phyloP scores from a whole-genome alignment of 2,888 invertebrate genomes.

The Drosophila austrosaltans region DNA sequence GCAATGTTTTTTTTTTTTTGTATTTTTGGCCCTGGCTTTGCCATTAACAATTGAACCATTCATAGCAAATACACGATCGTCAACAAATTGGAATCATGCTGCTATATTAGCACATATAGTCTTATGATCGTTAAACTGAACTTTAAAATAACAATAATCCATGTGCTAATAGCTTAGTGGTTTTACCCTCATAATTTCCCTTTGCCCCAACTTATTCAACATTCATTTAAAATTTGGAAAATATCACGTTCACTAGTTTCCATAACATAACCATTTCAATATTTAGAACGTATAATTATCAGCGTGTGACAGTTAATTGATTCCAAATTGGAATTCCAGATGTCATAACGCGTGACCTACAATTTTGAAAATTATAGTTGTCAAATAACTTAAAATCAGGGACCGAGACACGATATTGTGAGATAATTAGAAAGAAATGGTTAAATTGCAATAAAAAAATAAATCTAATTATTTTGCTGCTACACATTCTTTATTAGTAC shows the following conservation, averaged over 20 bases:
- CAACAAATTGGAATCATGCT: slow-evolving; percentile 6
- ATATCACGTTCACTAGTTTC: neutral
- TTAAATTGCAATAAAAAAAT: too few relatives aligned
- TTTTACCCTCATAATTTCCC: neutral
- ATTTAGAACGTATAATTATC: too few relatives aligned
- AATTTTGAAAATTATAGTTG: too few relatives aligned
- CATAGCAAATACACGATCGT: slow-evolving; percentile 7
- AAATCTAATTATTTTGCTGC: too few relatives aligned
- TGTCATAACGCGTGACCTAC: too few relatives aligned
- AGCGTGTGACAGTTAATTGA: too few relatives aligned
- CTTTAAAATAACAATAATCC: neutral
- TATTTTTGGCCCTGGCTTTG: slow-evolving; percentile 1
- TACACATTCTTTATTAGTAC: too few relatives aligned
- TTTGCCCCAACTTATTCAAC: neutral
- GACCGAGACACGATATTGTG: too few relatives aligned
- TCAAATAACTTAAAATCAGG: too few relatives aligned
- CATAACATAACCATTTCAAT: too few relatives aligned
- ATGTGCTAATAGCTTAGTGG: neutral
- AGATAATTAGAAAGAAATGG: too few relatives aligned
- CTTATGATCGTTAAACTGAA: slow-evolving; percentile 7
- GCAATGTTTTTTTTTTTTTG: neutral
- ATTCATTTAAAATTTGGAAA: neutral
- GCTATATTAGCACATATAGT: slow-evolving; percentile 1
- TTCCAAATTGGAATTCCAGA: too few relatives aligned
- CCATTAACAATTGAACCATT: slow-evolving; percentile 45